Evolutionary conservation across 2,797 vertebrate species (phyloP).

Genomic region (Austrolebias charrua): DNA sequence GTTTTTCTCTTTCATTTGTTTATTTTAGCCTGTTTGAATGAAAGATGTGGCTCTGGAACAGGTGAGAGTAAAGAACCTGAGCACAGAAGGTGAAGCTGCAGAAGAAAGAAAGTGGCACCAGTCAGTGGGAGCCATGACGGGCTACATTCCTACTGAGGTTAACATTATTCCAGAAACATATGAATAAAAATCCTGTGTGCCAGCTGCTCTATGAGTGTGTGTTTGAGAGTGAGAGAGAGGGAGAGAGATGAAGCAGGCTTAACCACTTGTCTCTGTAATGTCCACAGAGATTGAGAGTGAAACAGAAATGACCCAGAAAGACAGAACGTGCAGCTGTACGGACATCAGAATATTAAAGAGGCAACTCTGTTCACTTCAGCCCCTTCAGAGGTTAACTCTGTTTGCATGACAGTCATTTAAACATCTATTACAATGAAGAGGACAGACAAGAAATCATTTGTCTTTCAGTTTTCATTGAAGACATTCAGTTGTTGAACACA

Average conservation of each 20-base stretch:
- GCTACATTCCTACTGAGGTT: constrained; percentile 46
- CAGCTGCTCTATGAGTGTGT: constrained; percentile 50
- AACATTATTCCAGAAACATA: constrained; percentile 71
- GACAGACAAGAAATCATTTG: constrained; percentile 14
- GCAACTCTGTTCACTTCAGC: constrained; percentile 44
- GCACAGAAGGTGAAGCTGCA: constrained; percentile 29
- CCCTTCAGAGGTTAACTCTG: constrained; percentile 44
- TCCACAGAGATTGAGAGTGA: constrained; percentile 57
- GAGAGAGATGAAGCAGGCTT: constrained; percentile 58
- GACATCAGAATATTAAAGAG: constrained; percentile 61
- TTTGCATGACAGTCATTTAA: constrained; percentile 38
- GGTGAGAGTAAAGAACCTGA: constrained; percentile 29
- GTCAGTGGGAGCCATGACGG: constrained; percentile 36
- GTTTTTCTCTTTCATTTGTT: constrained; percentile 44
- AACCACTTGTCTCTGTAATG: constrained; percentile 49
- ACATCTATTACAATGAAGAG: constrained; percentile 20
- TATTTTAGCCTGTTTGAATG: constrained; percentile 22
- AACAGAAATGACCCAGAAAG: constrained; percentile 75
- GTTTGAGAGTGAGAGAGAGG: constrained; percentile 20
- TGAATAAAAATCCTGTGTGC: constrained; percentile 67
- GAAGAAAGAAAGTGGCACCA: constrained; percentile 25
- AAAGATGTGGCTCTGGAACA: constrained; percentile 14
- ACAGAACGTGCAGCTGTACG: constrained; percentile 64
- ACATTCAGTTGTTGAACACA: not conserved
- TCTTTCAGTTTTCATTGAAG: not conserved